These are phyloP conservation scores for Andrena trimmerana DNA, from an alignment of 2,888 invertebrate genomes.

Conservation along the genomic window DNA sequence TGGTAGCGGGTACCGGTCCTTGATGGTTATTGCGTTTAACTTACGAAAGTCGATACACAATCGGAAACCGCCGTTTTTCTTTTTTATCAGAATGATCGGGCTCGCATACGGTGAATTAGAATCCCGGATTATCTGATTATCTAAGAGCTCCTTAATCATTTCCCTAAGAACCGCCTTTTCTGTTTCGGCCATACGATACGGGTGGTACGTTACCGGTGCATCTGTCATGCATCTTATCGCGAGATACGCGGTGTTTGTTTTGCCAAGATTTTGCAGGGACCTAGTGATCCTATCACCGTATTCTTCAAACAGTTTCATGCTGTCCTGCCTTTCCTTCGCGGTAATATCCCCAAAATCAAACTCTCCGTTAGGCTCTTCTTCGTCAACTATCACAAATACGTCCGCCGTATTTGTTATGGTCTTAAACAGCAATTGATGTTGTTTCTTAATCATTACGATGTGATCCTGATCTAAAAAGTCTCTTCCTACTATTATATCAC, in stretches of 20 bases:
- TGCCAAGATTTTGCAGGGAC: neutral
- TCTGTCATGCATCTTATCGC: neutral
- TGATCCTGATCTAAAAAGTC: neutral
- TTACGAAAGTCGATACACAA: neutral
- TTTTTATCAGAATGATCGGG: constrained; percentile 1
- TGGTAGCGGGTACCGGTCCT: neutral
- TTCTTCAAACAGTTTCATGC: neutral
- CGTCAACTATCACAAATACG: neutral
- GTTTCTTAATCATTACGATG: neutral
- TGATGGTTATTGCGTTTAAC: neutral
- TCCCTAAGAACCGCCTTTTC: neutral
- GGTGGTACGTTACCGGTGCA: too few species aligned
- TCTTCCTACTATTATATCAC: too few species aligned
- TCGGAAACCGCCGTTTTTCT: neutral
- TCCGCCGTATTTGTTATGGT: neutral
- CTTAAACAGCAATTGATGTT: neutral
- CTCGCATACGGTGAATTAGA: constrained; percentile 7
- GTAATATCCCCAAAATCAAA: neutral
- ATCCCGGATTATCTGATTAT: neutral
- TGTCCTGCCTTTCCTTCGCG: neutral
- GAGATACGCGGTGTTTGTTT: neutral
- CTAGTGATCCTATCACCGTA: neutral
- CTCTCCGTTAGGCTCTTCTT: neutral
- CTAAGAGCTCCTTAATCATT: neutral
- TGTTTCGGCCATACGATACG: too few species aligned